Evolutionary conservation across 2,797 vertebrate species (phyloP), one percentile per base, ranked within the genome.

Genomic region (Rhodeus uyekii): DNA sequence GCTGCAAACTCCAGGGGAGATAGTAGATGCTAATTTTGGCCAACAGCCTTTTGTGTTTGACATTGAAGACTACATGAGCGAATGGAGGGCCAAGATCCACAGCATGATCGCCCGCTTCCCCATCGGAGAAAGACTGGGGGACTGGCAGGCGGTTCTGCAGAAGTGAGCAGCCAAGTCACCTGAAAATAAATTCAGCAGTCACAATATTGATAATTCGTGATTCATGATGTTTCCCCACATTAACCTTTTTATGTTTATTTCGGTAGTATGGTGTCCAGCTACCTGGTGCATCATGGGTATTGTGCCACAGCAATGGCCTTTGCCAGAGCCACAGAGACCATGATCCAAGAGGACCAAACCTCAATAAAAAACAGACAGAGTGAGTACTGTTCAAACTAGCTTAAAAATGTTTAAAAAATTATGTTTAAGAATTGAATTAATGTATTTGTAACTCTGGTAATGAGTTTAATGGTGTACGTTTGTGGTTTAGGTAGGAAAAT

Each of bases 291-390:
- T 91, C 97, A 99, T 92, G 97, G 98, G 85, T 99, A 99, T 91
- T 98, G 96, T 90, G 96, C 97, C 84, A 99, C 98, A 14, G 98
- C 98, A 38, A 97, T 97, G 68, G 96, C 97, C 88, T 99, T 99
- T 83, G 96, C 97, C 91, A 95, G 97, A 92, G 96, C 97, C 89
- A 99, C 98, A 84, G 97, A 98, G 90, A 98, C 96, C 85, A 94
- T 95, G 86, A 97, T 99, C 93, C 97, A 98, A 90, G 98, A 99
- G 93, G 97, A 99, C 90, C 97, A 97, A 93, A 92, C 94, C 78
- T 99, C 98, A 88, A 99, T 99, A 96, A 99, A 98, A 93, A 99
- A 99, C 88, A 95, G 98, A 92, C 97, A 99, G 95, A 98, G 98
- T 95, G 89, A 95, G 93, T 85, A 73, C 44, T 58, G 12, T 27